Evolutionary conservation across 2,113 vertebrate genomes (phyloP).

Genomic region (Egretta garzetta): DNA sequence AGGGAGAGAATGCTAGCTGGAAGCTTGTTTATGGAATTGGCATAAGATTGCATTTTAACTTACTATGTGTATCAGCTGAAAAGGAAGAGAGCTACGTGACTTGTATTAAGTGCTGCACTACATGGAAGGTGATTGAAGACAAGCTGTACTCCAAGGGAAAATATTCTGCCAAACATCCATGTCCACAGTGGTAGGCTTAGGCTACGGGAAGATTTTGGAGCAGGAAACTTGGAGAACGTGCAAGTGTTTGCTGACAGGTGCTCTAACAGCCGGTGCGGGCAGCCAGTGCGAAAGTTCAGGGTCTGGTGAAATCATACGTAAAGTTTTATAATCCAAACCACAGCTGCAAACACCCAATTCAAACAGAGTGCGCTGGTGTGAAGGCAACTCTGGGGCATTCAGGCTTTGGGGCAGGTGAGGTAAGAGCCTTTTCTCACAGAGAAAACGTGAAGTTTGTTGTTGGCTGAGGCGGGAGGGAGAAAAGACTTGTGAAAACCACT

Average conservation of each 20-base stretch:
- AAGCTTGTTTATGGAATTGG: slow-evolving; percentile 36
- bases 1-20: slow-evolving; percentile 14
- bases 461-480: neutral
- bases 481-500: neutral
- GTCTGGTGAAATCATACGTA: neutral
- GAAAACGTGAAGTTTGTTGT: neutral
- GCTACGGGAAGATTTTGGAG: neutral
- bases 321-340: neutral
- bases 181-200: neutral
- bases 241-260: neutral
- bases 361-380: neutral
- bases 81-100: neutral
- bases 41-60: slow-evolving; percentile 14
- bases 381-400: neutral
- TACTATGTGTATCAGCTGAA: neutral
- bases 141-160: neutral
- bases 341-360: neutral
- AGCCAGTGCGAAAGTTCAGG: neutral
- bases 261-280: neutral
- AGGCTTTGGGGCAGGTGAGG: neutral
- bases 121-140: neutral
- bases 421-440: neutral
- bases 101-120: neutral
- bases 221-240: neutral
- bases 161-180: neutral